phyloP scores from a whole-genome alignment of 2,888 invertebrate genomes.

The Caenorhabditis uteleia region DNA sequence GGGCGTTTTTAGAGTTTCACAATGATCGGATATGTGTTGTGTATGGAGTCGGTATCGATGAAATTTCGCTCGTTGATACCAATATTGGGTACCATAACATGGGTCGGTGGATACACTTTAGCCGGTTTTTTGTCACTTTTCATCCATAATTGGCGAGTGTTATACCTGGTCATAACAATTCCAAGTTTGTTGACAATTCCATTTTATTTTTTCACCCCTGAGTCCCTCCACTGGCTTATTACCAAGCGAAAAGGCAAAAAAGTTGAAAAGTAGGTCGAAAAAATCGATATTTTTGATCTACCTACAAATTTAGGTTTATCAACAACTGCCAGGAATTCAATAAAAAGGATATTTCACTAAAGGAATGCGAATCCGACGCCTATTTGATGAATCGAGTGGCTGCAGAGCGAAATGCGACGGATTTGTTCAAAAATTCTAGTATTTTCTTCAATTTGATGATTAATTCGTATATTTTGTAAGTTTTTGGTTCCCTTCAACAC shows the following conservation, averaged over 20 bases:
- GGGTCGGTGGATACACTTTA: constrained; percentile 54
- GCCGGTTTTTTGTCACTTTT: constrained; percentile 60
- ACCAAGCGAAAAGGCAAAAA: constrained; percentile 50
- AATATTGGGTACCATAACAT: constrained; percentile 35
- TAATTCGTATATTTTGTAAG: constrained; percentile 60
- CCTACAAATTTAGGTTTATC: constrained; percentile 44
- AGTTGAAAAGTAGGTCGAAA: constrained; percentile 43
- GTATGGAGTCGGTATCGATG: constrained; percentile 51
- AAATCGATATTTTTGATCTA: background rate
- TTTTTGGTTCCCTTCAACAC: background rate
- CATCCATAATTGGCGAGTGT: constrained; percentile 56
- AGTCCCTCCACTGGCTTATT: constrained; percentile 65
- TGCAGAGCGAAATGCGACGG: constrained; percentile 33
- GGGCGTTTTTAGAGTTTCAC: constrained; percentile 43
- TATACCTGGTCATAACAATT: constrained; percentile 57
- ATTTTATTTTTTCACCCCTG: constrained; percentile 58
- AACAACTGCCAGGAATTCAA: constrained; percentile 49
- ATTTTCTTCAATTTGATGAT: constrained; percentile 56
- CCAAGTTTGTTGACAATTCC: constrained; percentile 59
- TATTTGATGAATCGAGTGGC: constrained; percentile 4
- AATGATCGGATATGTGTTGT: constrained; percentile 41
- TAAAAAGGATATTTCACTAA: constrained; percentile 31
- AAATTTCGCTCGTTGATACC: constrained; percentile 50
- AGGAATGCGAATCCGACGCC: constrained; percentile 15
- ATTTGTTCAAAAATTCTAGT: constrained; percentile 39